Conservation (phyloP, 53 echinoderm and acorn worm species). For the Apostichopus leukothele region DNA sequence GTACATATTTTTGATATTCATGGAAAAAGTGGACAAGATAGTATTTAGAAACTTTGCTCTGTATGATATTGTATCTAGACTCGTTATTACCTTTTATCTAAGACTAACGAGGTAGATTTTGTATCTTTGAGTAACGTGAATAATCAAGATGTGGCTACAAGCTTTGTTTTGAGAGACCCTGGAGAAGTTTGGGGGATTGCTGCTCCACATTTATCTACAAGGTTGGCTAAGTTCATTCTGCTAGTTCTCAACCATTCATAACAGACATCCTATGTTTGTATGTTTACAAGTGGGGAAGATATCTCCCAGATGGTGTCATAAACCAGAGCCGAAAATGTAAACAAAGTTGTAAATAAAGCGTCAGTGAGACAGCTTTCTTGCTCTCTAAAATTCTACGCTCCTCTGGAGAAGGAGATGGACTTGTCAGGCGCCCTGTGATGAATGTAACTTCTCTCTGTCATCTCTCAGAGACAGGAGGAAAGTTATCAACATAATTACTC, state of each 20-base stretch:
- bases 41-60: too few species aligned
- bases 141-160: too few species aligned
- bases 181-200: background rate
- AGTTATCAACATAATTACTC: slow-evolving; percentile 37
- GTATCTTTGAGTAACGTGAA: too few species aligned
- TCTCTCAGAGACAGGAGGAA: background rate
- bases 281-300: slow-evolving; percentile 18
- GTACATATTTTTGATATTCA: too few species aligned
- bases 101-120: too few species aligned
- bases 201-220: too few species aligned
- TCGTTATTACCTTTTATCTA: too few species aligned
- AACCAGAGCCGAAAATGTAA: slow-evolving; percentile 17
- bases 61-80: too few species aligned
- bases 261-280: slow-evolving; percentile 14
- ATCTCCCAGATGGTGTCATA: slow-evolving; percentile 12
- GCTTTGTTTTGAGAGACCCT: too few species aligned
- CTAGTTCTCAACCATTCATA: background rate
- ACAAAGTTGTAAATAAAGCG: slow-evolving; percentile 37
- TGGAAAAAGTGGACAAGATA: too few species aligned
- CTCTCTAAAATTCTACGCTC: background rate
- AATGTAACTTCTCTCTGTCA: slow-evolving; percentile 2
- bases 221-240: too few species aligned
- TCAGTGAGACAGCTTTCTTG: slow-evolving; percentile 8
- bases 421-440: background rate
- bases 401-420: background rate